phyloP scores from a whole-genome alignment of 1,140 invertebrate species.

The Arctopsyche grandis region DNA sequence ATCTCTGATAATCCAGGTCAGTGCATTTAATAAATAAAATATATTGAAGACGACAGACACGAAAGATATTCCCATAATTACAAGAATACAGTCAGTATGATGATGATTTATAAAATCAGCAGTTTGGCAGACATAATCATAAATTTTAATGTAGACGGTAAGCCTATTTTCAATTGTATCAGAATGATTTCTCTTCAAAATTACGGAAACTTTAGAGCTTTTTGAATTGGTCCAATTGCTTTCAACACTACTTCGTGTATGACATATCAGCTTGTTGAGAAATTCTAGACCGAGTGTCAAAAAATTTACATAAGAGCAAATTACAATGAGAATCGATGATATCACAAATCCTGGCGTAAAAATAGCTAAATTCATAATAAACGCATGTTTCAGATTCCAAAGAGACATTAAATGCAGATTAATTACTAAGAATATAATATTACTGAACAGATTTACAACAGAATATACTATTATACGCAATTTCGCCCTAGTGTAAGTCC shows the following conservation, averaged over 20 bases:
- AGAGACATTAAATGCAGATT: background rate
- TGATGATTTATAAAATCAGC: background rate
- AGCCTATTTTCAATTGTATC: background rate
- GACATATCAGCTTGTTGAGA: background rate
- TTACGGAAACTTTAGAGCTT: background rate
- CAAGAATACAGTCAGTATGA: background rate
- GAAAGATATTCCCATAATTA: conserved; percentile 25
- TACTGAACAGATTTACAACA: background rate
- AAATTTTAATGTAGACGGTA: background rate
- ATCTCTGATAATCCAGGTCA: background rate
- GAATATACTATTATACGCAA: background rate
- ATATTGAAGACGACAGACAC: conserved; percentile 26
- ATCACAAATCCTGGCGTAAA: background rate
- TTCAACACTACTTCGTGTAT: background rate
- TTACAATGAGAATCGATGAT: background rate
- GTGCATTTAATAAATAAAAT: conserved; percentile 17
- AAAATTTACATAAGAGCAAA: background rate
- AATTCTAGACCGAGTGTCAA: background rate
- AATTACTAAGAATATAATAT: background rate
- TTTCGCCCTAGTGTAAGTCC: background rate
- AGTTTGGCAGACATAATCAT: conserved; percentile 7
- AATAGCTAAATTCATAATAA: conserved; percentile 5
- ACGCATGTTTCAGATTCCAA: background rate
- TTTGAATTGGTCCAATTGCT: background rate
- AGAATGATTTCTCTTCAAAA: background rate